Evolutionary conservation across 1,140 invertebrate genomes (phyloP).

Genomic region (Solenopsis fugax): DNA sequence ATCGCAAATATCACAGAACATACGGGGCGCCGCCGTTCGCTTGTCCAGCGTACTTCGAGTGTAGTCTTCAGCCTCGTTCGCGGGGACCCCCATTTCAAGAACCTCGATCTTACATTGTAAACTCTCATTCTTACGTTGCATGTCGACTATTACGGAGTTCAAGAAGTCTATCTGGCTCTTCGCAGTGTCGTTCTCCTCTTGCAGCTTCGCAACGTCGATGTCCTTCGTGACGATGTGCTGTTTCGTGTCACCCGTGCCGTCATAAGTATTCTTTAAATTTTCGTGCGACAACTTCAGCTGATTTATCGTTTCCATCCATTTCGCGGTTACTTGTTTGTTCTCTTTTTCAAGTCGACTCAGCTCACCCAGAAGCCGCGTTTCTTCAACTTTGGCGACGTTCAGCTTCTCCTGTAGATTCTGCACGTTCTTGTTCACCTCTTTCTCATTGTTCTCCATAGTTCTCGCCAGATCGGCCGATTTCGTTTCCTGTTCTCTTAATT

Average conservation of each 20-base stretch:
- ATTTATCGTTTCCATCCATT: slow-evolving; percentile 77
- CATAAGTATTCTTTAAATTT: slow-evolving; percentile 82
- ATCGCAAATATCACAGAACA: slow-evolving; percentile 99
- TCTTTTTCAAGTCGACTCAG: slow-evolving; percentile 81
- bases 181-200: slow-evolving; percentile 89
- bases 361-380: slow-evolving; percentile 75
- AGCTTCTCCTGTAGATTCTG: slow-evolving; percentile 80
- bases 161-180: slow-evolving; percentile 95
- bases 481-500: slow-evolving; percentile 75
- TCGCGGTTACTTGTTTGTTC: slow-evolving; percentile 80
- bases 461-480: slow-evolving; percentile 73
- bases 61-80: slow-evolving; percentile 88
- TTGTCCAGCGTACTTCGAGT: slow-evolving; percentile 85
- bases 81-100: slow-evolving; percentile 90
- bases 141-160: slow-evolving; percentile 98
- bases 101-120: slow-evolving; percentile 92
- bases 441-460: slow-evolving; percentile 76
- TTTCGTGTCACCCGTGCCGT: slow-evolving; percentile 74
- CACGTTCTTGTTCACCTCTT: slow-evolving; percentile 75
- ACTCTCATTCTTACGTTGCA: slow-evolving; percentile 96
- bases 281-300: slow-evolving; percentile 81
- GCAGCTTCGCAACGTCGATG: slow-evolving; percentile 78
- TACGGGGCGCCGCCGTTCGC: slow-evolving; percentile 89
- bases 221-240: slow-evolving; percentile 64
- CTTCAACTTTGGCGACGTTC: slow-evolving; percentile 76